A percentile compares a stretch with the other conserved stretches of the same genome.
Conservation (phyloP, 2,797 vertebrate genomes). For the Hyperoplus immaculatus region DNA sequence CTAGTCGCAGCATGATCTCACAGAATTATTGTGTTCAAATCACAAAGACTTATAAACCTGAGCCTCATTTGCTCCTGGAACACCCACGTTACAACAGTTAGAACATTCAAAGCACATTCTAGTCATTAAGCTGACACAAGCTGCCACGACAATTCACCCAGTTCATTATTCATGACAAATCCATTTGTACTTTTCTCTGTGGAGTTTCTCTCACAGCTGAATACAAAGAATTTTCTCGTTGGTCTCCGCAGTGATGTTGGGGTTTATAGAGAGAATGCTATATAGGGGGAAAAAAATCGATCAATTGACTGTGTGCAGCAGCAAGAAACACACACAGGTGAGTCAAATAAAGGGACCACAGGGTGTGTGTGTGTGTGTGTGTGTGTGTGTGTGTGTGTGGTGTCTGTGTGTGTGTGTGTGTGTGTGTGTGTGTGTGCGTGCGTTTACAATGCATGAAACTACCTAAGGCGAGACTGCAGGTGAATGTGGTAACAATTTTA, state of each 20-base stretch:
- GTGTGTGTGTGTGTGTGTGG: background rate
- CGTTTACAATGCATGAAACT: background rate
- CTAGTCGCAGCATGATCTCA: background rate
- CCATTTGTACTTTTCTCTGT: slow-evolving; percentile 36
- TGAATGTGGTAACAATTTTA: no score
- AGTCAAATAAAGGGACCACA: background rate
- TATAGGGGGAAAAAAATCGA: background rate
- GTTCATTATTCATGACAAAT: slow-evolving; percentile 37
- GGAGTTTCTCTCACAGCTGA: slow-evolving; percentile 10
- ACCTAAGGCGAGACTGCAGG: no score
- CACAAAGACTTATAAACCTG: slow-evolving; percentile 1
- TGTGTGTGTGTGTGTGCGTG: background rate
- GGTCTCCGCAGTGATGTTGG: slow-evolving; percentile 6
- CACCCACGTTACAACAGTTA: background rate
- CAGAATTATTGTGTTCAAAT: background rate
- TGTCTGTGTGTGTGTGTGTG: background rate
- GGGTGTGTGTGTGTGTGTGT: background rate
- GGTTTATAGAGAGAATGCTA: slow-evolving; percentile 10
- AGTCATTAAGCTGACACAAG: slow-evolving; percentile 11
- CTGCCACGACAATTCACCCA: slow-evolving; percentile 24
- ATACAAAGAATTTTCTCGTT: slow-evolving; percentile 1
- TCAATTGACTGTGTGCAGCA: slow-evolving; percentile 9
- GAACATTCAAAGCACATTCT: slow-evolving; percentile 30
- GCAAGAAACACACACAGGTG: slow-evolving; percentile 10
- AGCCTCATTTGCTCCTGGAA: background rate